Conservation (phyloP, 2,113 vertebrate genomes). For the Chaetura pelagica region DNA sequence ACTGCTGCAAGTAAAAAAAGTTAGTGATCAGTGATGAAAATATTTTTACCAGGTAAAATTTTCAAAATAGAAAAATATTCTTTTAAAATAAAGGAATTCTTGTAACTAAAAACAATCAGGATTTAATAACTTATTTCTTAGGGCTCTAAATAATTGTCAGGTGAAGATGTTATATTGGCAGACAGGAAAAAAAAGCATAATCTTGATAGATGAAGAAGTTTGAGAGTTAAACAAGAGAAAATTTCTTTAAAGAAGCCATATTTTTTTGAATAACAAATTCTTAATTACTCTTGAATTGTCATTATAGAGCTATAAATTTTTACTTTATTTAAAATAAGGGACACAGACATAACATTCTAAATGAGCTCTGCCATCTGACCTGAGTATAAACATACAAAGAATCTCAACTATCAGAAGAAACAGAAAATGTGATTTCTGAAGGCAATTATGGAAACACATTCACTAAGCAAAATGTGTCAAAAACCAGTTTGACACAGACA, state of each 20-base stretch:
- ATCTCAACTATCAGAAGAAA: not conserved
- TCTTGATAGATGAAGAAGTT: not conserved
- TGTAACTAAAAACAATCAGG: not conserved
- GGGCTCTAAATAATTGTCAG: not conserved
- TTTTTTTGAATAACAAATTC: not conserved
- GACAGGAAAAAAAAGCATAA: not conserved
- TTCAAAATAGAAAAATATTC: not conserved
- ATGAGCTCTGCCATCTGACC: not conserved
- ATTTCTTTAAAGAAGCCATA: not conserved
- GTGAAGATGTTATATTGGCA: not conserved
- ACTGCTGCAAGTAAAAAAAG: not conserved
- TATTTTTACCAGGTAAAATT: not conserved
- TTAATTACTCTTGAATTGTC: not conserved
- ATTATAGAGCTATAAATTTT: not conserved
- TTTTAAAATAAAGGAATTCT: not conserved
- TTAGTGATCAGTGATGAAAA: not conserved
- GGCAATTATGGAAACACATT: not conserved
- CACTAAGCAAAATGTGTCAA: not conserved
- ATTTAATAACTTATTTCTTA: not conserved
- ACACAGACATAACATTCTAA: not conserved
- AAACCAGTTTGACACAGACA: not conserved
- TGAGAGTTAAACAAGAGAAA: not conserved
- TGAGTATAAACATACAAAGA: not conserved
- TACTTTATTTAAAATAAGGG: not conserved
- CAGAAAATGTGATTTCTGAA: not conserved